Base-by-base conservation (phyloP, 2,113 vertebrate genomes). In the Microcebus murinus region DNA sequence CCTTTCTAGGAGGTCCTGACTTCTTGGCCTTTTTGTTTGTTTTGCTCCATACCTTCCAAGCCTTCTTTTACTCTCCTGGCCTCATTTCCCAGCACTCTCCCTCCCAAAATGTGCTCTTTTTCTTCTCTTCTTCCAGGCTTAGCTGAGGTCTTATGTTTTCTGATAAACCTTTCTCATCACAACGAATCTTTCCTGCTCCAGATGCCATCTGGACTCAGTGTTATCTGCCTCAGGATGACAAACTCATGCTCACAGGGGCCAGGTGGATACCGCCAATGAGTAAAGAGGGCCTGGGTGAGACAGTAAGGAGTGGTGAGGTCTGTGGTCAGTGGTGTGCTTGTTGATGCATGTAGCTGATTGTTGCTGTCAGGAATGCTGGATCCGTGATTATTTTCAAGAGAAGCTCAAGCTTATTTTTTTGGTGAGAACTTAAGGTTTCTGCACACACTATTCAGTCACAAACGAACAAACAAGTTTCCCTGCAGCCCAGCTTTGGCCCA, bases 391-490 rank as follows among this genome's bases (percentile, higher is more conserved):
- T 59, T 87, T 70, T 73, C 36, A 83, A 83, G 42, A 83, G 80
- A 92, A 94, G 34, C 55, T 29, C 84, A 65, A 88, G 27, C 50
- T 48, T 34, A 67, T 34, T 45, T 45, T 31, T 87, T 79, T 77
- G 23, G 11, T 57, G 14, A 79, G 67, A 88, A 68, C 18, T 42
- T 61, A 31, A 36, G 6, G 42, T 55, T 70, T 93, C 70, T 74
- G 4, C 45, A 76, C 76, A 87, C 31, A n/a, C 10, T 50, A 0
- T 88, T 93, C 29, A 67, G 1, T 91, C 52, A 79, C 34, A 93
- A 94, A 63, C 11, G 57, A 77, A 52, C 36, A 93, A 94, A 63
- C 15, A 71, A 70, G 52, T 86, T 90, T 96, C 34, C 42, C 55
- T 48, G 55, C 17, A 79, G 31, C n/a, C 21, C 61, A 73, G 27